phyloP scores from a whole-genome alignment of 2,797 vertebrate species.

The Myotis vivesi region DNA sequence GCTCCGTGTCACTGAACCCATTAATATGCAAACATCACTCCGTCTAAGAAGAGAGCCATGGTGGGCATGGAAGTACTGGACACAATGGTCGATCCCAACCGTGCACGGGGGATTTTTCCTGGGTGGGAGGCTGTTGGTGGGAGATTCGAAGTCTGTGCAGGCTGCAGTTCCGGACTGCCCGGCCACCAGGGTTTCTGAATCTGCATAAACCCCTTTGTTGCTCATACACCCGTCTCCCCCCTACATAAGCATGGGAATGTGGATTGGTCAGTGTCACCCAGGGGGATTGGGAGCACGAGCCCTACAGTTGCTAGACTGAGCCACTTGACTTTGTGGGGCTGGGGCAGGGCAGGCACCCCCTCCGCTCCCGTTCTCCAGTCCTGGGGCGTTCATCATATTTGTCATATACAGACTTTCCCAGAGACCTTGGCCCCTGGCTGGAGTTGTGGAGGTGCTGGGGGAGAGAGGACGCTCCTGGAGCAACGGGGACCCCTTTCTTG shows the following conservation, averaged over 20 bases:
- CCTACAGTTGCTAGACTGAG: slow-evolving; percentile 83
- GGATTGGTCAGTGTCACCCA: slow-evolving; percentile 78
- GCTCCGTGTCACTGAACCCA: slow-evolving; percentile 56
- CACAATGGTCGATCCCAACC: not conserved
- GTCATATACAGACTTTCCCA: slow-evolving; percentile 80
- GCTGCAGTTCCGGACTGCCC: slow-evolving; percentile 22
- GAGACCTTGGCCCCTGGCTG: slow-evolving; percentile 82
- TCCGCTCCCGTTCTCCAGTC: slow-evolving; percentile 78
- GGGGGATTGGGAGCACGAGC: slow-evolving; percentile 74
- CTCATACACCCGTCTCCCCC: slow-evolving; percentile 75
- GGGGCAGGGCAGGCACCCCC: slow-evolving; percentile 73
- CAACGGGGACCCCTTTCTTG: slow-evolving; percentile 47
- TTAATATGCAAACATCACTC: slow-evolving; percentile 64
- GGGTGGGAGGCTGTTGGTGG: not conserved
- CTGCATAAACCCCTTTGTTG: slow-evolving; percentile 82
- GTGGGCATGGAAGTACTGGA: not conserved
- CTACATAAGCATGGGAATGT: slow-evolving; percentile 80
- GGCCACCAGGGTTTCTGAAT: slow-evolving; percentile 47
- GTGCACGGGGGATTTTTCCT: accelerated
- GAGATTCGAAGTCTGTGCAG: not conserved
- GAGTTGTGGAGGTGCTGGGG: slow-evolving; percentile 59
- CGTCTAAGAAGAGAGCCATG: not conserved
- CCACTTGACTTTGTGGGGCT: slow-evolving; percentile 85
- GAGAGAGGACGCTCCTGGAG: not conserved
- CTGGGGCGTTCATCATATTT: slow-evolving; percentile 85